phyloP scores from a whole-genome alignment of 2,797 vertebrate species.

The Centroberyx gerrardi region DNA sequence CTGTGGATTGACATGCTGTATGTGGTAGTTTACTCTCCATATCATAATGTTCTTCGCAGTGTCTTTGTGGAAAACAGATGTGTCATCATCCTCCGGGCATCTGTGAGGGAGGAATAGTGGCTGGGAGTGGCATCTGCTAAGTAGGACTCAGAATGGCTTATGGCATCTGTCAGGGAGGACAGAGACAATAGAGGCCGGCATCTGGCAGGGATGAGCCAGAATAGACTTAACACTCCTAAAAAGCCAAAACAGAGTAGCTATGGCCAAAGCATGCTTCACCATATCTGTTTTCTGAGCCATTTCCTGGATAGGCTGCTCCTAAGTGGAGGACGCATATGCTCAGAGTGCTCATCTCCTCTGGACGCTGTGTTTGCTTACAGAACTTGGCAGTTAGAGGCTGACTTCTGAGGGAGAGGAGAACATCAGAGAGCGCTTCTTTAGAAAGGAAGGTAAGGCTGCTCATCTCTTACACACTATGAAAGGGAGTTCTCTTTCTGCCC shows the following conservation, averaged over 20 bases:
- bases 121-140: slow-evolving; percentile 49
- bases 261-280: neutral
- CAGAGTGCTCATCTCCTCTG: slow-evolving; percentile 56
- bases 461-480: slow-evolving; percentile 32
- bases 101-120: slow-evolving; percentile 42
- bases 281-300: neutral
- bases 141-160: slow-evolving; percentile 43
- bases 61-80: slow-evolving; percentile 52
- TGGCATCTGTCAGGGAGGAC: slow-evolving; percentile 26
- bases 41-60: slow-evolving; percentile 23
- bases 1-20: neutral
- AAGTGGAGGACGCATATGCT: slow-evolving; percentile 36
- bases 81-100: slow-evolving; percentile 44
- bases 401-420: slow-evolving; percentile 59
- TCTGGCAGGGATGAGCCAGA: slow-evolving; percentile 36
- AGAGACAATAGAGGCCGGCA: slow-evolving; percentile 18
- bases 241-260: slow-evolving; percentile 9
- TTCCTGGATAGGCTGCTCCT: slow-evolving; percentile 8
- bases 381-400: slow-evolving; percentile 53
- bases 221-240: slow-evolving; percentile 24
- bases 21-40: slow-evolving; percentile 29
- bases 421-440: slow-evolving; percentile 58
- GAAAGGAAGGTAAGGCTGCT: slow-evolving; percentile 69
- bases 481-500: slow-evolving; percentile 20
- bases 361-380: slow-evolving; percentile 70